These are phyloP conservation scores for Bombus pascuorum DNA, from an alignment of 1,140 invertebrate genomes.

Conservation along the genomic window DNA sequence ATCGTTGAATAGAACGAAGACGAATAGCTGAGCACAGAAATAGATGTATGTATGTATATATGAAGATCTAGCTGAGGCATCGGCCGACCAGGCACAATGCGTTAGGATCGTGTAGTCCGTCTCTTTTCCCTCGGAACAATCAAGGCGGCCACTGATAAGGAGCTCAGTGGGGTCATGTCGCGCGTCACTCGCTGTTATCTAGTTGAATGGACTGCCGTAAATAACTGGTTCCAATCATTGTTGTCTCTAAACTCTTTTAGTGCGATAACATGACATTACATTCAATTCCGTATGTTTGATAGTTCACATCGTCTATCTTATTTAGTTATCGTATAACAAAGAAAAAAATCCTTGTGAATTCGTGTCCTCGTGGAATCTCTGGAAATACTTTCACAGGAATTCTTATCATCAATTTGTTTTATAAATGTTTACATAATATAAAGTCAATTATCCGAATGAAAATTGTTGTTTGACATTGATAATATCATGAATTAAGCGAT, in stretches of 20 bases:
- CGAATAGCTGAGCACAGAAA: neutral
- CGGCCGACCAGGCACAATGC: neutral
- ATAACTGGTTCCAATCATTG: conserved; percentile 33
- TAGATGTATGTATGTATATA: neutral
- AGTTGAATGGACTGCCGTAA: conserved; percentile 9
- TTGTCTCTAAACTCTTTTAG: neutral
- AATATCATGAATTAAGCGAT: neutral
- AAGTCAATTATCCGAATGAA: neutral
- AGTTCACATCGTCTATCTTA: neutral
- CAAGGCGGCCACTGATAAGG: conserved; percentile 11
- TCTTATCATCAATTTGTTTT: neutral
- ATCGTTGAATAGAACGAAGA: neutral
- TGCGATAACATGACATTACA: conserved; percentile 6
- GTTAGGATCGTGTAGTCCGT: neutral
- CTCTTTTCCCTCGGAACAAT: conserved; percentile 8
- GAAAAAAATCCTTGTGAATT: neutral
- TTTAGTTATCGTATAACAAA: neutral
- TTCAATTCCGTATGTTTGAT: neutral
- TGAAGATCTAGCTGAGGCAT: conserved; percentile 3
- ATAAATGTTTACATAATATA: neutral
- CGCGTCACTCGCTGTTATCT: conserved; percentile 44
- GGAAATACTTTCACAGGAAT: neutral
- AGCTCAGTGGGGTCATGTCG: conserved; percentile 47
- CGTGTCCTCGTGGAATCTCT: neutral
- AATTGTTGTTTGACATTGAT: neutral